A percentile compares a stretch with the other conserved stretches of the same genome.
Conservation (phyloP, 2,113 vertebrate species). For the Sinosuthora webbiana region DNA sequence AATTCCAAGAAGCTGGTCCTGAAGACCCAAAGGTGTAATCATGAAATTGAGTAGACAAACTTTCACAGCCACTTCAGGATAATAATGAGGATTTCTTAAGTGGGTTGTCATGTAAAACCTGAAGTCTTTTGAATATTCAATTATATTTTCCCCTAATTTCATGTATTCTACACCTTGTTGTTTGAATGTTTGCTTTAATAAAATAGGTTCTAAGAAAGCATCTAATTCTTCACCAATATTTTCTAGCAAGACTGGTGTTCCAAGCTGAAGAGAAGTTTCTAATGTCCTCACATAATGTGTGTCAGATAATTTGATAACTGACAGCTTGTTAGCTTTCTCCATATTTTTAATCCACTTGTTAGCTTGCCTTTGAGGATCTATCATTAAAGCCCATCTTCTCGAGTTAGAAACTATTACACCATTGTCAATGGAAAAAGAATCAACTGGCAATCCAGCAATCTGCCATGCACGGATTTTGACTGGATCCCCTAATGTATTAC, state of each 20-base stretch:
- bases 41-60: constrained; percentile 94
- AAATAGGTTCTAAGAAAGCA: constrained; percentile 86
- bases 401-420: constrained; percentile 92
- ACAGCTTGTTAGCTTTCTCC: constrained; percentile 86
- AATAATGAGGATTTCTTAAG: constrained; percentile 92
- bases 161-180: constrained; percentile 92
- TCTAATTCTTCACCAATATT: constrained; percentile 89
- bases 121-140: constrained; percentile 88
- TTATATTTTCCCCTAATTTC: constrained; percentile 88
- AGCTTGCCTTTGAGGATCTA: constrained; percentile 93
- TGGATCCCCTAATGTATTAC: constrained; percentile 82
- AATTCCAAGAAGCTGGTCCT: constrained; percentile 91
- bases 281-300: constrained; percentile 81
- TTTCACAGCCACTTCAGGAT: constrained; percentile 91
- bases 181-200: constrained; percentile 90
- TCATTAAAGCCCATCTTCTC: constrained; percentile 90
- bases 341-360: constrained; percentile 96
- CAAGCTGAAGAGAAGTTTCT: constrained; percentile 88
- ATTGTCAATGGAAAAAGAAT: constrained; percentile 91
- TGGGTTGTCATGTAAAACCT: constrained; percentile 89
- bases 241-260: constrained; percentile 88
- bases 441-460: constrained; percentile 88
- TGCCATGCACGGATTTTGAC: constrained; percentile 88
- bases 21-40: constrained; percentile 91
- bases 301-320: constrained; percentile 87